A percentile compares a stretch with the other conserved stretches of the same genome.
phyloP scores from a whole-genome alignment of 2,888 invertebrate species.

The Amiota communis region DNA sequence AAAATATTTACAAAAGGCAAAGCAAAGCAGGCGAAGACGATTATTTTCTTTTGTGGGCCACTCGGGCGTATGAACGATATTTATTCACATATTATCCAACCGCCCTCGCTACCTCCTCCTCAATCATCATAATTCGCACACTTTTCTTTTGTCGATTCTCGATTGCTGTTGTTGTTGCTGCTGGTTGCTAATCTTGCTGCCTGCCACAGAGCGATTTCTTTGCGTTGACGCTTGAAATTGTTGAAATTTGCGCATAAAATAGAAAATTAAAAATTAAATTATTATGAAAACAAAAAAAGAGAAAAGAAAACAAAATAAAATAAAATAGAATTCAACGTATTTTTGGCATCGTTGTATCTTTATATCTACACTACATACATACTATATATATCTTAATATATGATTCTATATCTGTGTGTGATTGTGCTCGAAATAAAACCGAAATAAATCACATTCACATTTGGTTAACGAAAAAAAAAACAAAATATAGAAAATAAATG shows the following conservation, averaged over 20 bases:
- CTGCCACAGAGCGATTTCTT: conserved; percentile 46
- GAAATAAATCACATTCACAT: conserved; percentile 46
- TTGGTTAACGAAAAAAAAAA: neutral
- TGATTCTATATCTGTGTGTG: neutral
- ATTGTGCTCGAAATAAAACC: conserved; percentile 47
- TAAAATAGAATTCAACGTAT: neutral
- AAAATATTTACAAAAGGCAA: conserved; percentile 51
- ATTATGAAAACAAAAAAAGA: conserved; percentile 13
- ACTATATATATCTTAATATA: neutral
- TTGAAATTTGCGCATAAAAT: conserved; percentile 59
- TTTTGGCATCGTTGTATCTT: conserved; percentile 5
- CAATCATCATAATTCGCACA: too few species aligned
- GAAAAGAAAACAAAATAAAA: too few species aligned
- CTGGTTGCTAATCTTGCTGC: neutral
- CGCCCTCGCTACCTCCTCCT: neutral
- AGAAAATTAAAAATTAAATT: conserved; percentile 38
- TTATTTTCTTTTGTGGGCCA: conserved; percentile 39
- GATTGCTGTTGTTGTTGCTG: neutral
- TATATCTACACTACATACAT: neutral
- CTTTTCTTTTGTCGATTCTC: too few species aligned
- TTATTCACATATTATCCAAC: neutral
- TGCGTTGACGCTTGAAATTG: conserved; percentile 61
- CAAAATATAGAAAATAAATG: too few species aligned
- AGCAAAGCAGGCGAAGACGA: neutral
- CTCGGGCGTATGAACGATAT: conserved; percentile 48